Base-by-base conservation (phyloP, 1,140 invertebrate species). In the Proales similis region DNA sequence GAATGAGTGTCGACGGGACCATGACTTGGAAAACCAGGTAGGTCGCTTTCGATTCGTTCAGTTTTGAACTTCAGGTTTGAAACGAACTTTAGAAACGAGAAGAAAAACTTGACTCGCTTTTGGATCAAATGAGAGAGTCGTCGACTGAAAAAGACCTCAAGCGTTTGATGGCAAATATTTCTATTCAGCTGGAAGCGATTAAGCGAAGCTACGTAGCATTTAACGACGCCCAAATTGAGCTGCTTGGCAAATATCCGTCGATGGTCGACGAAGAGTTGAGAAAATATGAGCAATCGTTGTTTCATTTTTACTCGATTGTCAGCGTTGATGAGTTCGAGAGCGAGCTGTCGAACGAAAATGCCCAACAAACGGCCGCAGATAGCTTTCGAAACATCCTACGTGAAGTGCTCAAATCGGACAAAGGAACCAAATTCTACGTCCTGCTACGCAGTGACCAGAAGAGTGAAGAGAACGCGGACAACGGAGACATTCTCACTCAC, bases 41-140 rank as follows among this genome's bases (percentile, higher is more conserved):
- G 48, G 48, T 42, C 17, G 9, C 19, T 14, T 2, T 14, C n/a
- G 2, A 4, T 2, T 14, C 2, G 19, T 14, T 2, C 2, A 39
- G 19, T 14, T 39, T 39, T 24, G 20, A 22, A 63, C 30, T 26
- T 38, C 7, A 22, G n/a, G 19, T n/a, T 20, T 4, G 12, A 47
- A 1, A 19, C 14, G 48, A 17, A n/a, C 65, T 53, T 7, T 63
- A 75, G 72, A 72, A 75, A 12, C 65, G 65, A 36, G 73, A 75
- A 64, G 71, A 71, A 20, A 67, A 73, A 33, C 65, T 76, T 11
- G 73, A 76, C 64, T 70, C 72, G 19, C 68, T 73, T 0, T 71
- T 76, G 72, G 74, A 76, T 66, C 64, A 69, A 43, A 74, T 76
- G 73, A 66, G 74, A 60, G 73, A 75, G 43, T 74, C 74, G 51